These are phyloP conservation scores for Aplocera efformata DNA, from an alignment of 2,888 invertebrate species.

Conservation along the genomic window DNA sequence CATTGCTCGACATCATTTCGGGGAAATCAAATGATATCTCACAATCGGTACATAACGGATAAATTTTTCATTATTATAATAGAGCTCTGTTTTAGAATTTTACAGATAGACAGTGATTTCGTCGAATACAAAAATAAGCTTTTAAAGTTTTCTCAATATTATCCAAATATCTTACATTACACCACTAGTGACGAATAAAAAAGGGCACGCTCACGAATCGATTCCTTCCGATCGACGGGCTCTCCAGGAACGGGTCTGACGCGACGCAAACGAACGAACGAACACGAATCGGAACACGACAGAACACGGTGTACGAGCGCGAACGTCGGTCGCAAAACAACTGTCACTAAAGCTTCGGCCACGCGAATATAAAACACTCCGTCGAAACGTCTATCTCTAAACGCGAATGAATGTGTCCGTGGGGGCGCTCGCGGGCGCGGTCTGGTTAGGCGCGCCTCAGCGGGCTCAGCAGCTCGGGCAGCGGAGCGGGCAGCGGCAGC, in stretches of 20 bases:
- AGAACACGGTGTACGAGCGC: slow-evolving; percentile 60
- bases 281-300: slow-evolving; percentile 51
- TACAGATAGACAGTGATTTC: slow-evolving; percentile 72
- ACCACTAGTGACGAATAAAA: slow-evolving; percentile 70
- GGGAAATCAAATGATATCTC: slow-evolving; percentile 73
- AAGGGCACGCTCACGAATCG: slow-evolving; percentile 66
- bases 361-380: slow-evolving; percentile 73
- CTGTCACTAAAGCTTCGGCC: slow-evolving; percentile 73
- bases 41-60: slow-evolving; percentile 50
- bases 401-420: slow-evolving; percentile 61
- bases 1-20: slow-evolving; percentile 68
- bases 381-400: slow-evolving; percentile 57
- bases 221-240: slow-evolving; percentile 52
- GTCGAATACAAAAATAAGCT: slow-evolving; percentile 80
- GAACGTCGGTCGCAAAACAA: slow-evolving; percentile 75
- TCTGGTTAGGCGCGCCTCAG: slow-evolving; percentile 60
- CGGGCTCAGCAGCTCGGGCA: slow-evolving; percentile 76
- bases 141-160: slow-evolving; percentile 75
- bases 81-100: slow-evolving; percentile 64
- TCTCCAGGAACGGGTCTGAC: slow-evolving; percentile 55
- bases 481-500: slow-evolving; percentile 75
- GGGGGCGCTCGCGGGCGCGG: slow-evolving; percentile 74
- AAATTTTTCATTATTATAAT: slow-evolving; percentile 46
- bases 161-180: slow-evolving; percentile 71
- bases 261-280: slow-evolving; percentile 47